These are phyloP conservation scores for Aegotheles bennettii DNA, from an alignment of 2,113 vertebrate species.

Conservation along the genomic window DNA sequence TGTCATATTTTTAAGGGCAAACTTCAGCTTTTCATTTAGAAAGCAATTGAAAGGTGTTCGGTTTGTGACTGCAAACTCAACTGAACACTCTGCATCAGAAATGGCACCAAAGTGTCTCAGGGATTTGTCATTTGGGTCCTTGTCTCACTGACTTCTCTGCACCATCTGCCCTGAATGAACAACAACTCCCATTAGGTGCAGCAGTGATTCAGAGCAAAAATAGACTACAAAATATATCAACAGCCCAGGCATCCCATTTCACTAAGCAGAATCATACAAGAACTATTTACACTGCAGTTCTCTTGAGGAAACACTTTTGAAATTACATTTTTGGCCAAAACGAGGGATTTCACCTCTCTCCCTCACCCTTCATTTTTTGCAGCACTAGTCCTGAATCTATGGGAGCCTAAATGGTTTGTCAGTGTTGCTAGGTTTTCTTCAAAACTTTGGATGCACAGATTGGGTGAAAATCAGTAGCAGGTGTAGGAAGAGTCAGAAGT, in stretches of 20 bases:
- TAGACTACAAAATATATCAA: background rate
- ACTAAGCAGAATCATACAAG: background rate
- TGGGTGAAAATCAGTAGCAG: background rate
- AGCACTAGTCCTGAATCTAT: background rate
- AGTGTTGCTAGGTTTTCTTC: background rate
- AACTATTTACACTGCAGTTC: background rate
- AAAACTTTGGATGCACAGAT: background rate
- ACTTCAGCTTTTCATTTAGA: background rate
- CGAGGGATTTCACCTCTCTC: background rate
- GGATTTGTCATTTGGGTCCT: background rate
- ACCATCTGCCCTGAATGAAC: background rate
- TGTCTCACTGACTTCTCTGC: background rate
- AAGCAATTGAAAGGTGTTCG: background rate
- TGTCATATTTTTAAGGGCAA: background rate
- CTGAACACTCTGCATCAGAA: background rate
- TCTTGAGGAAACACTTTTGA: background rate
- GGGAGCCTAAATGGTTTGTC: background rate
- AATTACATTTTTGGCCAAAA: background rate
- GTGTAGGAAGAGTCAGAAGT: background rate
- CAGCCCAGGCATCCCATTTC: background rate
- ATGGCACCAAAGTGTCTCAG: background rate
- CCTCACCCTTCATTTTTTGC: background rate
- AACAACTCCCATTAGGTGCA: background rate
- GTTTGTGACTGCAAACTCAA: background rate
- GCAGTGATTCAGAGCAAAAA: slow-evolving; percentile 2